Evolutionary conservation across 2,888 invertebrate genomes (phyloP).

Genomic region (Amphipoea oculea): DNA sequence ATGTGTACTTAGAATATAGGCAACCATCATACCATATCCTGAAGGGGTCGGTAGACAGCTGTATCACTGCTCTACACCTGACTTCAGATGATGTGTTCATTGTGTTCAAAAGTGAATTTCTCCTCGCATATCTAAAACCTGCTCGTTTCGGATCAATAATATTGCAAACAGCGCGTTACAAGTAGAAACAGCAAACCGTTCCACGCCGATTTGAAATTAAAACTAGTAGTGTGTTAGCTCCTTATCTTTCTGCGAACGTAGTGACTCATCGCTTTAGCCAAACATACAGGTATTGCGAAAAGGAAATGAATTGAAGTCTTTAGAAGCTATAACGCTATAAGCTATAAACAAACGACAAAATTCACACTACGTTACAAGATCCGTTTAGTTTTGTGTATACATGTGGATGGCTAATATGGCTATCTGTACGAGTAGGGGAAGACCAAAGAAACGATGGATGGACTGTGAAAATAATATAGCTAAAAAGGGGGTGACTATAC

Average conservation of each 20-base stretch:
- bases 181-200: constrained; percentile 16
- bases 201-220: constrained; percentile 49
- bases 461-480: not conserved
- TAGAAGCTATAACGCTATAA: not conserved
- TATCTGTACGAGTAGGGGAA: not conserved
- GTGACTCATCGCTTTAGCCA: constrained; percentile 42
- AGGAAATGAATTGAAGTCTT: constrained; percentile 30
- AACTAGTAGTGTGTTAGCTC: constrained; percentile 35
- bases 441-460: not conserved
- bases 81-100: not conserved
- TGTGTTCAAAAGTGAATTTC: constrained; percentile 8
- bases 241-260: constrained; percentile 50
- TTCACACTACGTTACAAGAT: constrained; percentile 14
- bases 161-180: constrained; percentile 31
- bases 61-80: not conserved
- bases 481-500: not conserved
- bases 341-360: constrained; percentile 20
- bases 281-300: constrained; percentile 28
- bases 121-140: not conserved
- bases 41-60: not conserved
- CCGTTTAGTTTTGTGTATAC: not conserved
- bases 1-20: not conserved
- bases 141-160: constrained; percentile 39
- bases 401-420: not conserved
- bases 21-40: not conserved